Conservation (phyloP, 2,113 vertebrate genomes). For the Sinocyclocheilus rhinocerous region DNA sequence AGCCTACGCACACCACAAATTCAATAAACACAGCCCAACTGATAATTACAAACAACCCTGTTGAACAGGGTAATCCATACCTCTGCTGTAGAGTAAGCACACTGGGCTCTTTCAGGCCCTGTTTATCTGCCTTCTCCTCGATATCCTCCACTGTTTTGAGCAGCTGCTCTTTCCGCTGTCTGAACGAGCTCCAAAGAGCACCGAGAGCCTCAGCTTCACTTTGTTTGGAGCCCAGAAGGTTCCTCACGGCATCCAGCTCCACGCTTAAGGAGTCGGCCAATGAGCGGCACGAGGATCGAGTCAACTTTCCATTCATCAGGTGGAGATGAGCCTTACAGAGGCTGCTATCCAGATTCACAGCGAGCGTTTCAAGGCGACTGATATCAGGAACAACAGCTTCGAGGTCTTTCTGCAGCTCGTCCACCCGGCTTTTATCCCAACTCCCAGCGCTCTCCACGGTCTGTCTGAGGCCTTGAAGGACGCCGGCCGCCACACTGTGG, state of each 20-base stretch:
- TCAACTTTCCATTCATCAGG: conserved; percentile 75
- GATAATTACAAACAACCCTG: background rate
- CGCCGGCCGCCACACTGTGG: conserved; percentile 67
- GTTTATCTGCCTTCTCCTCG: conserved; percentile 88
- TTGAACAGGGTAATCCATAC: conserved; percentile 63
- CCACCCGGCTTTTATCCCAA: conserved; percentile 84
- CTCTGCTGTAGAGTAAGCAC: conserved; percentile 89
- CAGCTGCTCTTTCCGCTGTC: conserved; percentile 84
- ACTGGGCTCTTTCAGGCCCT: conserved; percentile 82
- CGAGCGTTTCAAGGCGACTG: conserved; percentile 79
- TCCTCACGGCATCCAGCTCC: conserved; percentile 87
- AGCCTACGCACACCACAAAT: conserved; percentile 70
- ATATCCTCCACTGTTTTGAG: conserved; percentile 89
- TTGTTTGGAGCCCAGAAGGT: conserved; percentile 88
- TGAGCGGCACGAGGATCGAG: conserved; percentile 84
- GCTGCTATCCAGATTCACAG: conserved; percentile 82
- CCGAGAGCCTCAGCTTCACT: conserved; percentile 90
- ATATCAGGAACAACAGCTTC: conserved; percentile 74
- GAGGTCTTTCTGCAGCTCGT: conserved; percentile 83
- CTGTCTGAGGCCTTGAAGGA: conserved; percentile 80
- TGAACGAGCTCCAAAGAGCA: conserved; percentile 81
- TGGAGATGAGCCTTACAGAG: conserved; percentile 90
- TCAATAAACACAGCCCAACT: background rate
- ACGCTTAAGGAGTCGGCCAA: conserved; percentile 79
- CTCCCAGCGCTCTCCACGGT: conserved; percentile 83